These are phyloP conservation scores for Nyctereutes procyonoides DNA, from an alignment of 2,113 vertebrate genomes.

Conservation along the genomic window DNA sequence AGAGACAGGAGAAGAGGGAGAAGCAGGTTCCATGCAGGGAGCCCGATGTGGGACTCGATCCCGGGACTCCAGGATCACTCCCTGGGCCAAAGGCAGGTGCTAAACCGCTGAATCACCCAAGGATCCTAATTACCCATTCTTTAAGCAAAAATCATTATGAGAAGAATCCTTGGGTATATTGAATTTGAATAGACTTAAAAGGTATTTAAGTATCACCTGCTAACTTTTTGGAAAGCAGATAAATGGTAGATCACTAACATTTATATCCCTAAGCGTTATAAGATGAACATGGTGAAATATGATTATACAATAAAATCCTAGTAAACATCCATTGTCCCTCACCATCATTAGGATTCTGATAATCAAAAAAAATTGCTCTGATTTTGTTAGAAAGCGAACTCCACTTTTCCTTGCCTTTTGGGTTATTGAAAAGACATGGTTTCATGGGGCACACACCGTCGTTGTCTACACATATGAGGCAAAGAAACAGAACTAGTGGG, in stretches of 20 bases:
- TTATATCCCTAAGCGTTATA: fast-evolving
- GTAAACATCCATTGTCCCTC: fast-evolving
- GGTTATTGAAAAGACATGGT: not conserved
- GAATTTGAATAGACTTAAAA: not conserved
- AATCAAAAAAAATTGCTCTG: not conserved
- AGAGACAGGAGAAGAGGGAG: no score
- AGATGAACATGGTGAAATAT: not conserved
- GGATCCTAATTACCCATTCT: not conserved
- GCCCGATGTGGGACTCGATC: no score
- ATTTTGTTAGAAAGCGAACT: not conserved
- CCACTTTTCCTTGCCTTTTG: not conserved
- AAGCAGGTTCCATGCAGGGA: no score
- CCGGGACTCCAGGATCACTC: no score
- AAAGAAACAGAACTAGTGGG: not conserved
- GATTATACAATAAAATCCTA: not conserved
- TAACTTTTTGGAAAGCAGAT: not conserved
- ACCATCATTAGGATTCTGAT: not conserved
- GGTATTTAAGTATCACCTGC: not conserved
- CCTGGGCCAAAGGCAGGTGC: no score
- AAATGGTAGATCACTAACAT: not conserved
- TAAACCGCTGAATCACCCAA: no score
- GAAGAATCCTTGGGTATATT: no score
- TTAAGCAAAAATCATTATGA: not conserved
- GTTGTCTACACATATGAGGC: fast-evolving
- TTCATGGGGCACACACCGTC: not conserved